These are phyloP conservation scores for Helarctos malayanus DNA, from an alignment of 2,797 vertebrate species.

Conservation along the genomic window DNA sequence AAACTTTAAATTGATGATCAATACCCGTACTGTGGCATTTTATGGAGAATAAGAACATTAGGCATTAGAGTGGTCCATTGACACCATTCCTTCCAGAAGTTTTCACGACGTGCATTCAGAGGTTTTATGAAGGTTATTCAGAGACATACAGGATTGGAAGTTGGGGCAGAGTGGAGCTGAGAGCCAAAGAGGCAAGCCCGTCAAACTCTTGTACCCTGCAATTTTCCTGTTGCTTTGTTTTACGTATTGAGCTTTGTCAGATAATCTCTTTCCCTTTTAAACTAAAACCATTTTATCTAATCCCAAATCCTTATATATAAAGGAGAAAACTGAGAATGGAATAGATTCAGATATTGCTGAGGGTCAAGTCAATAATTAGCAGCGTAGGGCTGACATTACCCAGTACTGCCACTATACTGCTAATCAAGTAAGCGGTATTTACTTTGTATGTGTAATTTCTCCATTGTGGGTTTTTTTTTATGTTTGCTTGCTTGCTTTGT, in stretches of 20 bases:
- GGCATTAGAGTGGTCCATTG: too few relatives aligned
- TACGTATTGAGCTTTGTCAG: neutral
- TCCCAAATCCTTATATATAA: neutral
- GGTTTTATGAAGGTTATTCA: neutral
- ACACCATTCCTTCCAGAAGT: neutral
- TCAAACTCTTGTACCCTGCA: neutral
- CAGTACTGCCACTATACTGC: neutral
- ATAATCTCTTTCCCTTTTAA: neutral
- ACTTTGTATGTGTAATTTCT: neutral
- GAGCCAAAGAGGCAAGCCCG: neutral
- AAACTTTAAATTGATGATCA: neutral
- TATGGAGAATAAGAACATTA: neutral
- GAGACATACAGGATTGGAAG: fast-evolving
- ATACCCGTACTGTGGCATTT: neutral
- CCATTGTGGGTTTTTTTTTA: neutral
- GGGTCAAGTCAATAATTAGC: neutral
- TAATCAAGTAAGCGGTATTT: neutral
- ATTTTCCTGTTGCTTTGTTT: neutral
- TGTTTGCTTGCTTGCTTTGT: neutral
- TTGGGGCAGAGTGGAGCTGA: neutral
- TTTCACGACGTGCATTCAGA: neutral
- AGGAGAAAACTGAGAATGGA: neutral
- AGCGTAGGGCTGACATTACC: neutral
- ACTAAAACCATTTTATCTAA: neutral
- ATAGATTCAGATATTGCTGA: neutral